phyloP scores from a whole-genome alignment of 2,888 invertebrate species.

The Hyposoter didymator region DNA sequence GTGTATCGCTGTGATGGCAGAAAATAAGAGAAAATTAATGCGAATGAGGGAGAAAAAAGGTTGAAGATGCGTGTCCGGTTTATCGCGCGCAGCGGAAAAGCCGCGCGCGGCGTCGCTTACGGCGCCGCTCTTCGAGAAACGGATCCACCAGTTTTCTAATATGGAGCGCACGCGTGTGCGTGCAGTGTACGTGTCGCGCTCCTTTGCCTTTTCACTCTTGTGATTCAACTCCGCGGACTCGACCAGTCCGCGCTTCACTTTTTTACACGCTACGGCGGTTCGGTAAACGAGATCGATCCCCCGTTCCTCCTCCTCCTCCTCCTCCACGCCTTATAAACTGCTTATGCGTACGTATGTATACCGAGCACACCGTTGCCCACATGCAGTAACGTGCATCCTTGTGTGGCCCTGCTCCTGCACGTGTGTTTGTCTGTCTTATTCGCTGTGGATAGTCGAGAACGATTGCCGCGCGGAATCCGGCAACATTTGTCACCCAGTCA shows the following conservation, averaged over 20 bases:
- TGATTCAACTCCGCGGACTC: conserved; percentile 34
- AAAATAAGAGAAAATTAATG: conserved; percentile 27
- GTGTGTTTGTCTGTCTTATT: neutral
- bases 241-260: conserved; percentile 59
- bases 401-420: neutral
- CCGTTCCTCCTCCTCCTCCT: conserved; percentile 9
- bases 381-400: neutral
- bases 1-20: neutral
- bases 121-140: conserved; percentile 67
- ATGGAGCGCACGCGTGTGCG: conserved; percentile 59
- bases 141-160: conserved; percentile 72
- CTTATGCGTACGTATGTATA: conserved; percentile 9
- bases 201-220: conserved; percentile 45
- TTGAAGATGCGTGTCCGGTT: conserved; percentile 63
- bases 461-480: conserved; percentile 67
- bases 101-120: conserved; percentile 77
- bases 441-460: conserved; percentile 48
- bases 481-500: conserved; percentile 69
- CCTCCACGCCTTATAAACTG: neutral
- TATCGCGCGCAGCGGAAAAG: conserved; percentile 72
- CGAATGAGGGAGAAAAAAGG: conserved; percentile 10
- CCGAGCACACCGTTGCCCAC: too few species aligned
- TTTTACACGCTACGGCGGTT: conserved; percentile 68
- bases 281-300: conserved; percentile 70
- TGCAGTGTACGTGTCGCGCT: too few species aligned